Evolutionary conservation across 2,888 invertebrate species (phyloP).

Genomic region (Diarsia rubi): DNA sequence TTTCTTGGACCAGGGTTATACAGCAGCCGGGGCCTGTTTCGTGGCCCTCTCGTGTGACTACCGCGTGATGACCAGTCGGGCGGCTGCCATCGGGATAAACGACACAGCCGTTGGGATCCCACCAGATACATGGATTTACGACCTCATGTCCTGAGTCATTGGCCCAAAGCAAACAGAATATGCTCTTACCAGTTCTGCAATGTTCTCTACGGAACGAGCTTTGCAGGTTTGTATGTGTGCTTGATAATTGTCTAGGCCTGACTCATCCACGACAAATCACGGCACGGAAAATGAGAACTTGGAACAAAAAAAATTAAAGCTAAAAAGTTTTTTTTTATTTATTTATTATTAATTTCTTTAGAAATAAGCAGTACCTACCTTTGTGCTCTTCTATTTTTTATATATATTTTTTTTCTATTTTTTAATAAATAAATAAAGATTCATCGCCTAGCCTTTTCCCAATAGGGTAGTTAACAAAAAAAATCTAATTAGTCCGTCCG

Average conservation of each 20-base stretch:
- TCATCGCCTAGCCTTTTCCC: too few relatives aligned
- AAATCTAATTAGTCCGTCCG: too few relatives aligned
- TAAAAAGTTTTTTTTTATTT: too few relatives aligned
- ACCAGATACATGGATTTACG: slow-evolving; percentile 92
- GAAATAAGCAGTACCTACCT: too few relatives aligned
- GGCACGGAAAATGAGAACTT: too few relatives aligned
- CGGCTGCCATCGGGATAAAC: slow-evolving; percentile 93
- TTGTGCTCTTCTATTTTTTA: too few relatives aligned
- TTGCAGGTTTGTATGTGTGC: slow-evolving; percentile 77
- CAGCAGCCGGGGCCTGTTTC: slow-evolving; percentile 91
- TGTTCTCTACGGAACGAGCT: slow-evolving; percentile 93
- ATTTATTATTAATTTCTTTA: too few relatives aligned
- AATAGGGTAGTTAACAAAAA: too few relatives aligned
- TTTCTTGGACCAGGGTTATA: slow-evolving; percentile 77
- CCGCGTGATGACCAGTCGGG: slow-evolving; percentile 89
- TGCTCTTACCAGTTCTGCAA: slow-evolving; percentile 92
- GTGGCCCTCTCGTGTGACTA: slow-evolving; percentile 92
- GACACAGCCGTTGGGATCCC: slow-evolving; percentile 94
- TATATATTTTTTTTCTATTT: too few relatives aligned
- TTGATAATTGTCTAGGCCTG: not conserved
- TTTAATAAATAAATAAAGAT: too few relatives aligned
- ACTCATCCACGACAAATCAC: not conserved
- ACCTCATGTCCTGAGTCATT: slow-evolving; percentile 87
- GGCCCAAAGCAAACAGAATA: slow-evolving; percentile 92
- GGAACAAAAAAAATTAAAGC: too few relatives aligned